Conservation (phyloP, 2,888 invertebrate genomes). For the Epinotia nisella region DNA sequence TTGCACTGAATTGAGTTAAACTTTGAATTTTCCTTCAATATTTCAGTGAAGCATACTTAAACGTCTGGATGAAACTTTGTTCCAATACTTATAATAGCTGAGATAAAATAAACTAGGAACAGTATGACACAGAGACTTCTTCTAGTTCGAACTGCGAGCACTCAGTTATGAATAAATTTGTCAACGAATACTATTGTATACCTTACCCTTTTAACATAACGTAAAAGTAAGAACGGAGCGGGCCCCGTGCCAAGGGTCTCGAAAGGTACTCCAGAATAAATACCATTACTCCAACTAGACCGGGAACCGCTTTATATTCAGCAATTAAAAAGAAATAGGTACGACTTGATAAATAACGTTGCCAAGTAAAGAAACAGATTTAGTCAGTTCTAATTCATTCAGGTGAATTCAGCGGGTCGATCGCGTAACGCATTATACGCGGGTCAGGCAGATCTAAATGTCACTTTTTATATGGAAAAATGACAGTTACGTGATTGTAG, state of each 20-base stretch:
- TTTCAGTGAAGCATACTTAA: background rate
- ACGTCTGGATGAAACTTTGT: background rate
- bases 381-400: conserved; percentile 5
- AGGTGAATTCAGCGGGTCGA: too few relatives aligned
- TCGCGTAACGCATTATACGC: too few relatives aligned
- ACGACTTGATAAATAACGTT: conserved; percentile 31
- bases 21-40: background rate
- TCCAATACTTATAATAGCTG: background rate
- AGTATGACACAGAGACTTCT: background rate
- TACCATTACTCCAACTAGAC: conserved; percentile 43
- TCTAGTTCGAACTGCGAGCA: conserved; percentile 18
- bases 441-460: too few relatives aligned
- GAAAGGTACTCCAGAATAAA: conserved; percentile 58
- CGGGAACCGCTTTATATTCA: conserved; percentile 62
- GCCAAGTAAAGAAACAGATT: conserved; percentile 15
- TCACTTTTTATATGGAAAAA: too few relatives aligned
- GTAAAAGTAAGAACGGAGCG: conserved; percentile 60
- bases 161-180: conserved; percentile 48
- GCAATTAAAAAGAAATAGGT: conserved; percentile 59
- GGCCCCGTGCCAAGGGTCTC: conserved; percentile 66
- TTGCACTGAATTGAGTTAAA: background rate
- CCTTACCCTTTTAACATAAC: conserved; percentile 66
- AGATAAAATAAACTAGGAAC: background rate
- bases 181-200: conserved; percentile 5
- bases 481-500: too few relatives aligned